Evolutionary conservation across 2,113 vertebrate genomes (phyloP).

Genomic region (Syrrhaptes paradoxus): DNA sequence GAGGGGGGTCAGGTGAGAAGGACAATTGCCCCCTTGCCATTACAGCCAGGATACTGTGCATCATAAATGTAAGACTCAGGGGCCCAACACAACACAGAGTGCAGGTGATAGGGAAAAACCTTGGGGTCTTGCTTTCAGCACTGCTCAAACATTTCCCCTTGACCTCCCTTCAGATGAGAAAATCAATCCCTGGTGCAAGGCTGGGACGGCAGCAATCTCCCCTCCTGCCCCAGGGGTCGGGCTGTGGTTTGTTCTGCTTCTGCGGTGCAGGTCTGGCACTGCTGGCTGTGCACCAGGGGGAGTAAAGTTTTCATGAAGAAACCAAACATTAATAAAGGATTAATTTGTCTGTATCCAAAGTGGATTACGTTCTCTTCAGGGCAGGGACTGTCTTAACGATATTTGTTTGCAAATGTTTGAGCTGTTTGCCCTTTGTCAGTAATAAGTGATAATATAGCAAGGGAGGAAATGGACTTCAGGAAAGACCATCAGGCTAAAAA

Average conservation of each 20-base stretch:
- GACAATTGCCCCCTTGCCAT: accelerated
- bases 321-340: not conserved
- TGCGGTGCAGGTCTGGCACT: not conserved
- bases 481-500: not conserved
- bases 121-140: not conserved
- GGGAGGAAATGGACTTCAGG: not conserved
- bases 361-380: not conserved
- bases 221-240: not conserved
- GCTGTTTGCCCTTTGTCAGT: not conserved
- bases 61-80: not conserved
- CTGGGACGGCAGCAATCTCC: not conserved
- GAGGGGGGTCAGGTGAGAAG: not conserved
- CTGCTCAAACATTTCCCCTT: not conserved
- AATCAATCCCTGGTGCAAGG: not conserved
- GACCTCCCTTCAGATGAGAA: not conserved
- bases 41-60: not conserved
- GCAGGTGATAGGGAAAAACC: not conserved
- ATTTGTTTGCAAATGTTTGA: not conserved
- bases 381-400: not conserved
- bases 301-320: not conserved
- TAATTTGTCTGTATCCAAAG: not conserved
- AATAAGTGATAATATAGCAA: not conserved
- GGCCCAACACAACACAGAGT: not conserved
- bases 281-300: not conserved
- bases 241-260: not conserved